Conservation (phyloP, 1,140 invertebrate genomes). For the Aphis craccivora region DNA sequence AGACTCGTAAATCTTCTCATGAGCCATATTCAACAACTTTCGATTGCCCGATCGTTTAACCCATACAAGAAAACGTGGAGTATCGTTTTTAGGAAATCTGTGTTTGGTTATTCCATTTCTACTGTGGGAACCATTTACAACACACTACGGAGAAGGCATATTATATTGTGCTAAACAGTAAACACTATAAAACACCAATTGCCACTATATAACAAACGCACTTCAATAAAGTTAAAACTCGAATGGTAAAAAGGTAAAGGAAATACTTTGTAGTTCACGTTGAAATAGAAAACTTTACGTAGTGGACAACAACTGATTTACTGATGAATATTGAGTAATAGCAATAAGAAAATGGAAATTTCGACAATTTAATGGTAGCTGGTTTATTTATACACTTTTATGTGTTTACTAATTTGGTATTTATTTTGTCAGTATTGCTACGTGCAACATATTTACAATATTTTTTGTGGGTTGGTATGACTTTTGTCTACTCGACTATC, state of each 20-base stretch:
- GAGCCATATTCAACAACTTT: not conserved
- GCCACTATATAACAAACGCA: too few relatives aligned
- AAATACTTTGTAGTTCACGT: not conserved
- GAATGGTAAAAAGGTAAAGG: too few relatives aligned
- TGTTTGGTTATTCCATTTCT: not conserved
- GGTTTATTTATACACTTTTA: not conserved
- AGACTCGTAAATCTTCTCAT: not conserved
- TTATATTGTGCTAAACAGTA: not conserved
- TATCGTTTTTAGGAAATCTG: slow-evolving; percentile 2
- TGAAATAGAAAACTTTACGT: not conserved
- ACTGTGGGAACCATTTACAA: not conserved
- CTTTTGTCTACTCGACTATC: not conserved
- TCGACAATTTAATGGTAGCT: too few relatives aligned
- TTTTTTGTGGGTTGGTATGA: slow-evolving; percentile 8
- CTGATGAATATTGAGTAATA: too few relatives aligned
- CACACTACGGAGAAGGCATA: not conserved
- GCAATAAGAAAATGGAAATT: too few relatives aligned
- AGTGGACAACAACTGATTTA: too few relatives aligned
- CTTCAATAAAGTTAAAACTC: too few relatives aligned
- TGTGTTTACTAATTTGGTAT: not conserved
- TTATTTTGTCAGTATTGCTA: not conserved
- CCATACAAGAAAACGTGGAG: not conserved
- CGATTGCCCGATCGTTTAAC: not conserved
- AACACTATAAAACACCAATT: not conserved
- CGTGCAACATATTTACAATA: not conserved